Base-by-base conservation (phyloP, 1,140 invertebrate genomes). In the Lordiphosa clarofinis region DNA sequence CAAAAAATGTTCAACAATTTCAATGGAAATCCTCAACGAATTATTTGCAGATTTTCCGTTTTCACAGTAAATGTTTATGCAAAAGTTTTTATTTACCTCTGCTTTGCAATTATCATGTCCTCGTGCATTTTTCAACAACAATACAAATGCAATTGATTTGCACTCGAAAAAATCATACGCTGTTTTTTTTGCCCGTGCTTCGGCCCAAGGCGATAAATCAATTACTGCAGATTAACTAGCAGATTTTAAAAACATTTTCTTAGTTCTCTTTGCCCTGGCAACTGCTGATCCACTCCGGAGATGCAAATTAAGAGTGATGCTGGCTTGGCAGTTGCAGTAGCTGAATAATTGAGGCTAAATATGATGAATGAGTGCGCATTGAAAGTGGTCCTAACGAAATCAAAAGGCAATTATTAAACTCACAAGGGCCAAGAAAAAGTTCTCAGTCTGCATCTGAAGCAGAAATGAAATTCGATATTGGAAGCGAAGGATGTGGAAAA, bases 351-450 rank as follows among this genome's bases (percentile, higher is more conserved):
- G 67, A 69, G 40, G 43, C 37, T 63, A 76, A 73, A 55, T 61
- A 65, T 84, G 78, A 82, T 84, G 78, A 82, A 84, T 72, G 76
- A 37, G 46, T 12, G 47, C 36, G 73, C 72, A 76, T 82, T 82
- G 64, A 47, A 58, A 58, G 33, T 42, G 38, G 31, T 39, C 12
- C 7, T 56, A 59, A 48, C 53, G 40, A 61, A 58, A 70, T 56
- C 56, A 38, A 57, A 43, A 53, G 42, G 15, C 53, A 31, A 72
- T 72, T 71, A 72, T 72, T 53, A 40, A 50, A 12, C 3, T 46
- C 24, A 4, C 11, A 12, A 12, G 13, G 12, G 37, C 6, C 2
- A 31, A 31, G 28, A 31, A 31, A 31, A 31, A 8, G 8, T 1
- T 1, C 28, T 21, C 39, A 42, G 19, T n/a, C 15, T 7, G 9